These are phyloP conservation scores for Characodon lateralis DNA, from an alignment of 2,797 vertebrate genomes.

Conservation along the genomic window DNA sequence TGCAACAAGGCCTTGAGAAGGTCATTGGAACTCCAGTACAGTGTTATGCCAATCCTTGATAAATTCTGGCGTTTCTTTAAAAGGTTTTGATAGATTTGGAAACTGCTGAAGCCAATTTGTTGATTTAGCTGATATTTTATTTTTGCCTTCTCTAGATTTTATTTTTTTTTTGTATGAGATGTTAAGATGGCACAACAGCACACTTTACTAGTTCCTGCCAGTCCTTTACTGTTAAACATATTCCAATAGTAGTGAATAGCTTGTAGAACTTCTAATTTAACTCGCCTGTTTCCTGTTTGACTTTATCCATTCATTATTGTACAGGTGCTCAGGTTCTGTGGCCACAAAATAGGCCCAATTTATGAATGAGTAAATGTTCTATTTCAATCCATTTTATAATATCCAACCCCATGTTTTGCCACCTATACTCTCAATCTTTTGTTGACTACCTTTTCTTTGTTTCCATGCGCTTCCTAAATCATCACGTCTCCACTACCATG, in stretches of 20 bases:
- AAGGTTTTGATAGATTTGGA: neutral
- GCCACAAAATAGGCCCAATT: neutral
- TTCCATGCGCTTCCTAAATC: neutral
- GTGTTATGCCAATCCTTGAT: constrained; percentile 1
- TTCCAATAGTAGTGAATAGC: neutral
- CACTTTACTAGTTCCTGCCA: neutral
- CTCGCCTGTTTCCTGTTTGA: neutral
- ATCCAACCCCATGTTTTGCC: too few species aligned
- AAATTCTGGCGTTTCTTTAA: neutral
- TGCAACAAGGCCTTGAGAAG: constrained; percentile 21
- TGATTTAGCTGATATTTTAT: neutral
- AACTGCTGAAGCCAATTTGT: neutral
- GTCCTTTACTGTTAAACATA: neutral
- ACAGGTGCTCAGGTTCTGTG: neutral
- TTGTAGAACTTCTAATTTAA: neutral
- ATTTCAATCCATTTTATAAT: neutral
- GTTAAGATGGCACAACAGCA: neutral
- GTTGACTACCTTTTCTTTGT: too few species aligned
- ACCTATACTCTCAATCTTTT: too few species aligned
- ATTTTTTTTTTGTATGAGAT: neutral
- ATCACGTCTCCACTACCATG: neutral
- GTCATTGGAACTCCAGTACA: constrained; percentile 5
- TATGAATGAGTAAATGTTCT: neutral
- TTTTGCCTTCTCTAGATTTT: neutral
- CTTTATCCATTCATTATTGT: neutral